These are phyloP conservation scores for Falco novaeseelandiae DNA, from an alignment of 2,797 vertebrate species.

Conservation along the genomic window DNA sequence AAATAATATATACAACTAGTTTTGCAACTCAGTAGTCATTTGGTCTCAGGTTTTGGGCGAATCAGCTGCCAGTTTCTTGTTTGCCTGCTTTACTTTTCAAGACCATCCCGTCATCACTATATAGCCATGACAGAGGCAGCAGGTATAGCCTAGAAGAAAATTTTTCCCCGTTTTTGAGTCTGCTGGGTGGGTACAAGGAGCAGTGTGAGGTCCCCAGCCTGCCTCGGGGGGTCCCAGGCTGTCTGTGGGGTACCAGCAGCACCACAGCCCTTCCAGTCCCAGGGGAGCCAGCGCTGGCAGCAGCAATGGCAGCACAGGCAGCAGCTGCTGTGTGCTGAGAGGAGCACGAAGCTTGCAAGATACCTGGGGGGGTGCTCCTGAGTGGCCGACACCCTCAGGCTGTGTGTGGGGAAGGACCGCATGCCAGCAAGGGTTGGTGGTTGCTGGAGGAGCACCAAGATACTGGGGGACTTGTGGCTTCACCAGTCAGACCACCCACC, in stretches of 20 bases:
- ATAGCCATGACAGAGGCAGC: neutral
- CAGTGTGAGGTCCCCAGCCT: neutral
- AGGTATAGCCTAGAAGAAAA: neutral
- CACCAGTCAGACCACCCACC: neutral
- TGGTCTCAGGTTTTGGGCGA: neutral
- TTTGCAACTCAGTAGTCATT: neutral
- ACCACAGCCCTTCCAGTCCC: too few relatives aligned
- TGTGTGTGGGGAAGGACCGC: neutral
- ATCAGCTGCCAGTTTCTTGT: neutral
- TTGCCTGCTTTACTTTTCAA: neutral
- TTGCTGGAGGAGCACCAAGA: neutral
- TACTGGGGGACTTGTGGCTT: neutral
- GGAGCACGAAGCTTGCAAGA: neutral
- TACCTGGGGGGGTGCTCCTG: neutral
- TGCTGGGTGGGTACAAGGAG: accelerated
- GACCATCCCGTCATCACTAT: neutral
- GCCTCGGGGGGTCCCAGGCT: too few relatives aligned
- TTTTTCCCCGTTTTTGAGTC: neutral
- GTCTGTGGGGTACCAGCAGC: too few relatives aligned
- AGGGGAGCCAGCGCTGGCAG: too few relatives aligned
- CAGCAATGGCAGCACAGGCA: neutral
- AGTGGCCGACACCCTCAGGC: accelerated
- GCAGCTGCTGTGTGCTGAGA: neutral
- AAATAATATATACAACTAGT: neutral
- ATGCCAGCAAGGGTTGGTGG: neutral